A percentile compares a stretch with the other conserved stretches of the same genome.
Evolutionary conservation across 2,888 invertebrate species (phyloP).

Genomic region (Xestobium rufovillosum): DNA sequence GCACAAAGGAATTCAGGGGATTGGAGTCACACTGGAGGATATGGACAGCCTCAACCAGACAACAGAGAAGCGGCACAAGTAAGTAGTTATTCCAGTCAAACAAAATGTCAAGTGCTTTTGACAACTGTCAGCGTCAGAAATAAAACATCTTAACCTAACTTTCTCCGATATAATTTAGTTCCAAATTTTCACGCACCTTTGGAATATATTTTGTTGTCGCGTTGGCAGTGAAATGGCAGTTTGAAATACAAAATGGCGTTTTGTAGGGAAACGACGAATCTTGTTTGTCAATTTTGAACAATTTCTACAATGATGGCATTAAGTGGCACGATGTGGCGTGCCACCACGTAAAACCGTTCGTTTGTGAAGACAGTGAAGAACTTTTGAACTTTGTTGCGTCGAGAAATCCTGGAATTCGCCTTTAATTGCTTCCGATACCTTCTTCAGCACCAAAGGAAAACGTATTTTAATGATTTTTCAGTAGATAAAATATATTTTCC

Average conservation of each 20-base stretch:
- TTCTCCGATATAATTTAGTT: no score
- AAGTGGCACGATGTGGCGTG: slow-evolving; percentile 86
- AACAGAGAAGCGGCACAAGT: slow-evolving; percentile 86
- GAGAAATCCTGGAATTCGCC: slow-evolving; percentile 77
- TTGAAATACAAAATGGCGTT: no score
- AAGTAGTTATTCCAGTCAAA: slow-evolving; percentile 21
- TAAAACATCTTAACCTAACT: slow-evolving; percentile 4
- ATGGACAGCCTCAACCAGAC: slow-evolving; percentile 80
- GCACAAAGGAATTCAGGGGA: slow-evolving; percentile 83
- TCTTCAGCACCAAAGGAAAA: no score
- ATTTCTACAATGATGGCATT: slow-evolving; percentile 83
- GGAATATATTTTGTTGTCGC: no score
- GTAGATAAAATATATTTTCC: no score
- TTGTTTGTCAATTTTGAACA: slow-evolving; percentile 80
- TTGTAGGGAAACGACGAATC: slow-evolving; percentile 82
- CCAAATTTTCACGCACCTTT: no score
- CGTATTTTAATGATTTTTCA: no score
- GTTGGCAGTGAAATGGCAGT: no score
- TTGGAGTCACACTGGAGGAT: slow-evolving; percentile 85
- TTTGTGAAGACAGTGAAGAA: slow-evolving; percentile 87
- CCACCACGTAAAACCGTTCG: slow-evolving; percentile 79
- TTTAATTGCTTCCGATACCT: no score
- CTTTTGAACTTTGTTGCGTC: slow-evolving; percentile 84
- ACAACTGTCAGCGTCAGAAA: not conserved
- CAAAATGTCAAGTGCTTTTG: not conserved